phyloP scores from a whole-genome alignment of 2,113 vertebrate species.

The Gobiocypris rarus region DNA sequence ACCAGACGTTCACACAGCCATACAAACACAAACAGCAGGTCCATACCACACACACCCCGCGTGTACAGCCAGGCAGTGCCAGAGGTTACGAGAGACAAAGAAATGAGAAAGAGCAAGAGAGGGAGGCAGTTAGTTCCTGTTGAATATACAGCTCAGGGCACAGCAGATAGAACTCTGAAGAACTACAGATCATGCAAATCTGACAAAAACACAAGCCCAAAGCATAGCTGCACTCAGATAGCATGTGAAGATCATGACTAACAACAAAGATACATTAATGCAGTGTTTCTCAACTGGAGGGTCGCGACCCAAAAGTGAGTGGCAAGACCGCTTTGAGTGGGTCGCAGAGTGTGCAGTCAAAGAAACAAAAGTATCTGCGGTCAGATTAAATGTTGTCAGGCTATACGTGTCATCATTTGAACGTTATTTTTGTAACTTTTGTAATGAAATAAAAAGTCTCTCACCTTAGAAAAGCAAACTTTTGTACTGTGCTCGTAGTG shows the following conservation, averaged over 20 bases:
- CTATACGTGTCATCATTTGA: no score
- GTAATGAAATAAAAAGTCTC: no score
- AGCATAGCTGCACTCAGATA: conserved; percentile 23
- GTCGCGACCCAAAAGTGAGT: no score
- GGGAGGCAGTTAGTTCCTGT: conserved; percentile 68
- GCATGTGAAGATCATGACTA: neutral
- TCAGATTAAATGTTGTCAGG: no score
- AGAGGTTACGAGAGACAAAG: conserved; percentile 62
- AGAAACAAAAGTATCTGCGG: no score
- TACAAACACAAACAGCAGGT: conserved; percentile 32
- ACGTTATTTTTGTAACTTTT: no score
- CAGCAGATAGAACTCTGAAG: neutral
- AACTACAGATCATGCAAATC: conserved; percentile 54
- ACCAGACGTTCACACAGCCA: conserved; percentile 16
- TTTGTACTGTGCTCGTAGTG: no score
- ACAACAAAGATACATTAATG: neutral
- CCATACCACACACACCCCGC: conserved; percentile 48
- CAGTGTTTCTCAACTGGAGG: no score
- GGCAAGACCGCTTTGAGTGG: no score
- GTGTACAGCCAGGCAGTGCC: conserved; percentile 67
- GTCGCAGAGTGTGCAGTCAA: no score
- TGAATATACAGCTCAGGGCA: conserved; percentile 59
- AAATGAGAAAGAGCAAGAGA: conserved; percentile 53
- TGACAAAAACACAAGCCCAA: conserved; percentile 35
- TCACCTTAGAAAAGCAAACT: no score